Evolutionary conservation across 2,888 invertebrate genomes (phyloP).

Genomic region (Strigamia transsilvanica): DNA sequence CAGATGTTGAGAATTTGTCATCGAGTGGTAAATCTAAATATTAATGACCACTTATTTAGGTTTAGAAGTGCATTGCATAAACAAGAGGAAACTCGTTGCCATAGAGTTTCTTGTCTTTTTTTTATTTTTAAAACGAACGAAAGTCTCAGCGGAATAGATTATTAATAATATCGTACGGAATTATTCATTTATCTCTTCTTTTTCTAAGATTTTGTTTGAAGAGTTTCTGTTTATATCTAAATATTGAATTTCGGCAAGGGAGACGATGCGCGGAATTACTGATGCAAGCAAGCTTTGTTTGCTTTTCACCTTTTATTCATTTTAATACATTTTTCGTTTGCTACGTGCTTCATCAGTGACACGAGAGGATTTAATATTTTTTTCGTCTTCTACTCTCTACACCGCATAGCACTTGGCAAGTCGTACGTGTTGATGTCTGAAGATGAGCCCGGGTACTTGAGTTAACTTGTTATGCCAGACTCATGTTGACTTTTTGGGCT

Average conservation of each 20-base stretch:
- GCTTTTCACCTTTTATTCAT: conserved; percentile 8
- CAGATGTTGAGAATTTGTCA: too few relatives aligned
- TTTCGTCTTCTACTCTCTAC: background rate
- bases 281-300: background rate
- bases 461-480: conserved; percentile 18
- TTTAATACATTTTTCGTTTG: conserved; percentile 8
- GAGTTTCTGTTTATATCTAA: background rate
- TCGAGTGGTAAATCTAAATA: too few relatives aligned
- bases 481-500: conserved; percentile 27
- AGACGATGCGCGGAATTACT: background rate
- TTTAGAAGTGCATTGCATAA: too few relatives aligned
- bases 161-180: too few relatives aligned
- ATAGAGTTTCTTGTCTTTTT: too few relatives aligned
- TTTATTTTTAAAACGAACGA: too few relatives aligned
- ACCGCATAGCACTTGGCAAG: background rate
- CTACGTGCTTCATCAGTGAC: conserved; percentile 3
- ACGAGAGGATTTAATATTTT: background rate
- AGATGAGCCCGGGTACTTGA: background rate
- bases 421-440: conserved; percentile 23
- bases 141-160: too few relatives aligned
- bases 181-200: background rate
- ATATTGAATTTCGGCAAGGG: background rate
- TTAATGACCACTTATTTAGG: too few relatives aligned
- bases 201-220: background rate
- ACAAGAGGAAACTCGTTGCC: too few relatives aligned